Evolutionary conservation across 2,113 vertebrate species (phyloP), one percentile per base, ranked within the genome.

Genomic region (Candoia aspera): DNA sequence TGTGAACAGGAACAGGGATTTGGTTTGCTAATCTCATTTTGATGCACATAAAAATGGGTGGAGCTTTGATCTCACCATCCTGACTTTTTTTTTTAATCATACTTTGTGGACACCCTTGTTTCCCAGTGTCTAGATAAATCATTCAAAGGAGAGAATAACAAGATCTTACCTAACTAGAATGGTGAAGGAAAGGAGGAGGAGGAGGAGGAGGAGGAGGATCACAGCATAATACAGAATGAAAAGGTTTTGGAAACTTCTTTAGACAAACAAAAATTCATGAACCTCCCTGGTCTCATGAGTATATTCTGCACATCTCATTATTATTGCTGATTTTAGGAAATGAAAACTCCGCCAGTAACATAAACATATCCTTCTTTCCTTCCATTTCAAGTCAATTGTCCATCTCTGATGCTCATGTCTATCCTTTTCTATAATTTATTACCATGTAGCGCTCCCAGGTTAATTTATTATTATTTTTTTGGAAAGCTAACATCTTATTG

Each of bases 1-100:
- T 91, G 84, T 57, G 90, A 87, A 87, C n/a, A 87, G 90, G 84
- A 87, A 49, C n/a, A 86, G 59, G 49, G 84, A 64, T 91, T 91
- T 86, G 86, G 19, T 91, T 55, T 68, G 60, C 84, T 87, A 91
- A 87, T 91, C 90, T 73, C 85, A 86, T 86, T 91, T 86, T 84
- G 84, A 59, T 91, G 46, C 46, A 49, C 46, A 49, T 49, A n/a
- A 49, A 49, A 49, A 49, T 49, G 46, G 46, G 46, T 49, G 46
- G 46, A 49, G 46, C 46, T 49, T 49, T 49, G 46, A 49, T 49
- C 46, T 49, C 46, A 49, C 46, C 46, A 49, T 49, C 5, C 46
- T 49, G 46, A 5, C 46, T 49, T 49, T 49, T 49, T 49, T 49
- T 49, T n/a, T n/a, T n/a, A n/a, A 5, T 5, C 46, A 49, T 49